Base-by-base conservation (phyloP, 64 coral and sea anemone genomes). In the Hydrozoanthus tunicans region DNA sequence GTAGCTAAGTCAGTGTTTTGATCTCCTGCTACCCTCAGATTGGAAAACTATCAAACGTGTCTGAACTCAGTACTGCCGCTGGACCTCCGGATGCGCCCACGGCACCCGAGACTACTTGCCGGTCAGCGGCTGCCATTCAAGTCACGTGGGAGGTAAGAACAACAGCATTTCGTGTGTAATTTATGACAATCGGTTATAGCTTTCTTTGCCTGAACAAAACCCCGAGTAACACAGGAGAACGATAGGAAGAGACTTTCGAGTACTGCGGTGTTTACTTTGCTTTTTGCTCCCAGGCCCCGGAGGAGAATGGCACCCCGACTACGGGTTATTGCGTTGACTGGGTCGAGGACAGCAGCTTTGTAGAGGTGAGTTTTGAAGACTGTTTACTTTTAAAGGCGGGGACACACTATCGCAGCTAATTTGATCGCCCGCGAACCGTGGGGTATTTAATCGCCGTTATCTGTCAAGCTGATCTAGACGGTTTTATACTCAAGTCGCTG, bases 71-170 rank as follows among this genome's bases (percentile, higher is more conserved):
- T 6, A 99, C 94, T 11, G 97, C 94, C 3, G 92, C 97, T 65
- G 97, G 97, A 6, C 75, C 88, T 25, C 97, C 97, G 3, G 85
- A 95, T 63, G 67, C 94, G 0, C 91, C 94, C n/a, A 58, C 64
- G 27, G 89, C 82, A 58, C 94, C 92, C 7, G 97, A 99, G 57
- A 93, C 85, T 3, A 27, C 91, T 6, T 93, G 94, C 78, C 89
- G 94, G 69, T 99, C 97, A 83, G 92, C 94, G n/a, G 92, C 92
- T 70, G 91, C 94, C 59, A 92, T 99, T 24, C 79, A 94, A 7
- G 88, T 99, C 8, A 92, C 94, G 10, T 99, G 97, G 97, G 90
- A 94, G 90, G 97, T 99, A 63, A 93, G 92, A n/a, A 9, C 32
- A 43, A 43, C 32, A 43, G 5, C 12, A 5, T 75, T 27, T 75